Percentiles rank a stretch among this genome's conserved stretches.
These are phyloP conservation scores for Fragariocoptes setiger DNA, from an alignment of 1,140 invertebrate genomes.

Conservation along the genomic window DNA sequence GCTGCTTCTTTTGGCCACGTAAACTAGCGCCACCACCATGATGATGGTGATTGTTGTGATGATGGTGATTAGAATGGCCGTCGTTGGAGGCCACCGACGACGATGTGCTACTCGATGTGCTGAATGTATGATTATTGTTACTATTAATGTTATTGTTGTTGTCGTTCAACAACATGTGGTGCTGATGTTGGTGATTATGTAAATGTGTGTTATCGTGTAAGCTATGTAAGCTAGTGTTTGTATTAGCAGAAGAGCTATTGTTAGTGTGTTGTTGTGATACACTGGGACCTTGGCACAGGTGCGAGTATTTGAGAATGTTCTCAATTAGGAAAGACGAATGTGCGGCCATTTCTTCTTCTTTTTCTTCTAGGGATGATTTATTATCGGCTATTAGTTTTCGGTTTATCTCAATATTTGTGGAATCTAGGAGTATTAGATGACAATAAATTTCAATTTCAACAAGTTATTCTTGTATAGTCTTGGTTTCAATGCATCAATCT, in stretches of 20 bases:
- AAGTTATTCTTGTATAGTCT: neutral
- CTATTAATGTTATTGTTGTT: neutral
- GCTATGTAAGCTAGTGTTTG: neutral
- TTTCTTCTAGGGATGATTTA: neutral
- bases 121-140: neutral
- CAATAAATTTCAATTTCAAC: neutral
- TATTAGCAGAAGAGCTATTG: too few species aligned
- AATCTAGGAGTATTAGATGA: neutral
- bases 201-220: neutral
- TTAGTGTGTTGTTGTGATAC: too few species aligned
- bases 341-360: neutral
- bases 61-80: neutral
- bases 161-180: neutral
- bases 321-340: neutral
- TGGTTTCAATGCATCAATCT: neutral
- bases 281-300: too few species aligned
- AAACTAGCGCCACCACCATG: neutral
- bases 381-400: neutral
- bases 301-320: too few species aligned
- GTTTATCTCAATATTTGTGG: neutral
- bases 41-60: neutral
- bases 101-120: neutral
- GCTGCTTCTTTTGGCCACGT: constrained; percentile 24
- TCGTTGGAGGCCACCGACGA: neutral
- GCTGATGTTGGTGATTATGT: neutral